Conservation (phyloP, 2,888 invertebrate genomes). For the Tubiluchus corallicola region DNA sequence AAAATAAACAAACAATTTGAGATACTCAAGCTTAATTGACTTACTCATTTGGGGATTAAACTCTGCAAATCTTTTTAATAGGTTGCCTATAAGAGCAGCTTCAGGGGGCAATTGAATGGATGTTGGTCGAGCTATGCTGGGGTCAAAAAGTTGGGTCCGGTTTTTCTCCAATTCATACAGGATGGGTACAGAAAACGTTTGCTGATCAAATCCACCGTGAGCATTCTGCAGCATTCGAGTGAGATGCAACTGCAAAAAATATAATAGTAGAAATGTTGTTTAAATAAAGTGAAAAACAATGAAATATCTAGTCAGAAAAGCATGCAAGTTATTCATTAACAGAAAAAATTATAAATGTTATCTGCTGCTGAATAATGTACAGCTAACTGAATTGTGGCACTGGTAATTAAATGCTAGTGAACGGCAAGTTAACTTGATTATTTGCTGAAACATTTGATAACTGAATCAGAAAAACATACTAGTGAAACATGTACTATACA, state of each 20-base stretch:
- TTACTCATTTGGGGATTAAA: constrained; percentile 21
- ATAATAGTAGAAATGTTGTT: not conserved
- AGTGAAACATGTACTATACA: too few species aligned
- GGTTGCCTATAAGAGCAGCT: constrained; percentile 19
- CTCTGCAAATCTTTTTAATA: constrained; percentile 26
- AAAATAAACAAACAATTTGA: too few species aligned
- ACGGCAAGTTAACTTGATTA: too few species aligned
- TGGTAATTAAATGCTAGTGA: too few species aligned
- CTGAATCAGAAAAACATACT: too few species aligned
- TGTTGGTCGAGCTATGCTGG: constrained; percentile 35
- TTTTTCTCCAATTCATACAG: constrained; percentile 75
- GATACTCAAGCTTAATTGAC: too few species aligned
- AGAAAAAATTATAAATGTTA: too few species aligned
- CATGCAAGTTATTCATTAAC: not conserved
- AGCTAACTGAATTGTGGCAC: not conserved
- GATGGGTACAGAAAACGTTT: constrained; percentile 61
- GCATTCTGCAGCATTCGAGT: constrained; percentile 40
- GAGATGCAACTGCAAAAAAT: constrained; percentile 45
- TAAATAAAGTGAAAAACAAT: constrained; percentile 11
- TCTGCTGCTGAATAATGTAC: too few species aligned
- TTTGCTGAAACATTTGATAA: too few species aligned
- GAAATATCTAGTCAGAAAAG: constrained; percentile 9
- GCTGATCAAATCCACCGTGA: constrained; percentile 39
- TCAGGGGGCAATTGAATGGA: constrained; percentile 13
- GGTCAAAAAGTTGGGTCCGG: constrained; percentile 65